Percentiles rank a stretch among this genome's conserved stretches.
Evolutionary conservation across 2,797 vertebrate species (phyloP).

Genomic region (Vespertilio murinus): DNA sequence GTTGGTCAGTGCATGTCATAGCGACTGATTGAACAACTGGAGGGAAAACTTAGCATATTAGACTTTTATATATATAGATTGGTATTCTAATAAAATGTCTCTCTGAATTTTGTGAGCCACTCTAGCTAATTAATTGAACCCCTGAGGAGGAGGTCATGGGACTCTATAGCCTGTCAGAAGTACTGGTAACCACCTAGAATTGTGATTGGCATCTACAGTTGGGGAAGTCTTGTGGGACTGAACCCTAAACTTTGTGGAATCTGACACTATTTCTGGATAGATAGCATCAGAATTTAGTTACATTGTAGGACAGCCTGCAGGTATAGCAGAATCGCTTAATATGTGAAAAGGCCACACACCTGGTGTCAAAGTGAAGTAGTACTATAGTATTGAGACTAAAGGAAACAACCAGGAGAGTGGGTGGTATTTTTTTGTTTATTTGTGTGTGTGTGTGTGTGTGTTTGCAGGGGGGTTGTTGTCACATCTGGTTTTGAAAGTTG

Average conservation of each 20-base stretch:
- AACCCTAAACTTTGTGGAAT: neutral
- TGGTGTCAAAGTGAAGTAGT: neutral
- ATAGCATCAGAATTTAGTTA: neutral
- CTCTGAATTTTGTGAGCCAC: neutral
- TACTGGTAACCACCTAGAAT: neutral
- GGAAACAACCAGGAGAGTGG: neutral
- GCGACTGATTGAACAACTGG: rapidly evolving
- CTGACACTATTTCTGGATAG: neutral
- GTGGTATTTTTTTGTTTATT: neutral
- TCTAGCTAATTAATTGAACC: neutral
- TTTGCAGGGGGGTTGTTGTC: neutral
- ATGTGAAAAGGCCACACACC: neutral
- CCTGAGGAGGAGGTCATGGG: neutral
- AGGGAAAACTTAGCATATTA: too few relatives aligned
- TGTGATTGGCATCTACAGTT: neutral
- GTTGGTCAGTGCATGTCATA: too few relatives aligned
- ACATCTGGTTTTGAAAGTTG: neutral
- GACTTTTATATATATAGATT: too few relatives aligned
- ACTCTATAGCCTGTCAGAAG: neutral
- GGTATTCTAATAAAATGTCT: neutral
- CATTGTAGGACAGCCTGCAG: neutral
- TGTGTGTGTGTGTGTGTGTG: too few relatives aligned
- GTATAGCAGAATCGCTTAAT: neutral
- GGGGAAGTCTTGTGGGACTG: neutral
- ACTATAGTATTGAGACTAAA: neutral